phyloP scores from a whole-genome alignment of 2,888 invertebrate genomes.

The Abrostola tripartita region DNA sequence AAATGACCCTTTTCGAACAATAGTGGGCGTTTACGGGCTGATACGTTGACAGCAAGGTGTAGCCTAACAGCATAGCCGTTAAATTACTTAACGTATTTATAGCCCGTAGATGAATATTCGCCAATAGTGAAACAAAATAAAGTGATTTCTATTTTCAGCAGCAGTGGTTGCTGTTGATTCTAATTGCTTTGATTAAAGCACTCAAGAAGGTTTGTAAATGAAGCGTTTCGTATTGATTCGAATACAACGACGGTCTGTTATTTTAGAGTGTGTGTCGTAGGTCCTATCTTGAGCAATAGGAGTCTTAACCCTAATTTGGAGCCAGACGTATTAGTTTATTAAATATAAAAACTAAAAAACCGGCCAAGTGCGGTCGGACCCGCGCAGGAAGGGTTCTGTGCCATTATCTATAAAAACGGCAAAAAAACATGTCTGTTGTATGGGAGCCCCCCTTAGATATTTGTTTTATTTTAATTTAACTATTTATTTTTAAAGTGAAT shows the following conservation, averaged over 20 bases:
- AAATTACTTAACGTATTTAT: too few relatives aligned
- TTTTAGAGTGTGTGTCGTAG: not conserved
- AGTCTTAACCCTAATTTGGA: not conserved
- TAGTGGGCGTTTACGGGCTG: conserved; percentile 5
- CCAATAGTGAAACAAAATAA: not conserved
- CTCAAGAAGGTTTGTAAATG: not conserved
- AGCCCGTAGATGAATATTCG: not conserved
- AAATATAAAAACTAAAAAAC: not conserved
- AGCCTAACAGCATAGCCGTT: too few relatives aligned
- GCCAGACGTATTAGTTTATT: not conserved
- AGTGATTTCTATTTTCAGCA: not conserved
- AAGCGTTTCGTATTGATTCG: not conserved
- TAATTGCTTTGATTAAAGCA: not conserved
- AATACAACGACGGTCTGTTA: not conserved
- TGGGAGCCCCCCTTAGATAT: too few relatives aligned
- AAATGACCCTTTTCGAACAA: conserved; percentile 8
- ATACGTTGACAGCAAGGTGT: not conserved
- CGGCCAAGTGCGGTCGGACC: too few relatives aligned
- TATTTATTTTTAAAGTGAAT: too few relatives aligned
- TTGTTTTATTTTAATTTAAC: too few relatives aligned
- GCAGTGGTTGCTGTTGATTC: not conserved
- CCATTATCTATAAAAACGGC: too few relatives aligned
- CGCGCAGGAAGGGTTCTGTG: too few relatives aligned
- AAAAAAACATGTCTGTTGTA: too few relatives aligned
- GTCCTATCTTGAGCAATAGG: not conserved